Evolutionary conservation across 2,113 vertebrate species (phyloP).

Genomic region (Halcyon malimbica): DNA sequence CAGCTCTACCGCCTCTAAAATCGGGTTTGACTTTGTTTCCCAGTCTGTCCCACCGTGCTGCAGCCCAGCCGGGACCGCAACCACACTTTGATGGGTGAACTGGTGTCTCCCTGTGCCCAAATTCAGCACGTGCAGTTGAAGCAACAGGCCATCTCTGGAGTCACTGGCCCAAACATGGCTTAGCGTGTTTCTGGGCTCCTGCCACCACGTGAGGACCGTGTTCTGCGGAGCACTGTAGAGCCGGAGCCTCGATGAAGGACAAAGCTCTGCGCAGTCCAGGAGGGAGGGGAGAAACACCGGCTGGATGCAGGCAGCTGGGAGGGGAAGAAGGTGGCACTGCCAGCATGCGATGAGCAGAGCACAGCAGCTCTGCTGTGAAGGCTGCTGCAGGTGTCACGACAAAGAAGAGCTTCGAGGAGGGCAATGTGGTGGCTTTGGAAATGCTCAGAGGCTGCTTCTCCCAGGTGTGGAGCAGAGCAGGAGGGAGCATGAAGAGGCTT

Average conservation of each 20-base stretch:
- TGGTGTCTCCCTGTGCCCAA: neutral
- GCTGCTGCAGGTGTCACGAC: accelerated
- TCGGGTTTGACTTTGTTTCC: accelerated
- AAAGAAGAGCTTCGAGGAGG: neutral
- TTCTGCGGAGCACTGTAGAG: neutral
- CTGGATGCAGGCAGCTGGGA: neutral
- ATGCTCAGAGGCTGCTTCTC: neutral
- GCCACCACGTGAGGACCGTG: accelerated
- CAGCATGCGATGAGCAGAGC: accelerated
- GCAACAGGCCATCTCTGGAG: accelerated
- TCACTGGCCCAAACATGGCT: neutral
- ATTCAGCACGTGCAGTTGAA: neutral
- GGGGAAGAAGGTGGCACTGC: neutral
- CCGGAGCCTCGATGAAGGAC: accelerated
- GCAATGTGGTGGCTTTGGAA: accelerated
- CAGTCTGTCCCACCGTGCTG: accelerated
- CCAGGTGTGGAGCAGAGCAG: neutral
- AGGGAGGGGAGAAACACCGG: accelerated
- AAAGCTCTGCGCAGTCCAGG: neutral
- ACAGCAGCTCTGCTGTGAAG: neutral
- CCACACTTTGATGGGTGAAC: accelerated
- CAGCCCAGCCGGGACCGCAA: accelerated
- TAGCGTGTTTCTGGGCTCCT: neutral
- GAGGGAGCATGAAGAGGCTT: neutral
- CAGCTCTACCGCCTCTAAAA: accelerated